Evolutionary conservation across 37 sponge, comb jelly and placozoan genomes (phyloP).

Genomic region (Bolinopsis microptera): DNA sequence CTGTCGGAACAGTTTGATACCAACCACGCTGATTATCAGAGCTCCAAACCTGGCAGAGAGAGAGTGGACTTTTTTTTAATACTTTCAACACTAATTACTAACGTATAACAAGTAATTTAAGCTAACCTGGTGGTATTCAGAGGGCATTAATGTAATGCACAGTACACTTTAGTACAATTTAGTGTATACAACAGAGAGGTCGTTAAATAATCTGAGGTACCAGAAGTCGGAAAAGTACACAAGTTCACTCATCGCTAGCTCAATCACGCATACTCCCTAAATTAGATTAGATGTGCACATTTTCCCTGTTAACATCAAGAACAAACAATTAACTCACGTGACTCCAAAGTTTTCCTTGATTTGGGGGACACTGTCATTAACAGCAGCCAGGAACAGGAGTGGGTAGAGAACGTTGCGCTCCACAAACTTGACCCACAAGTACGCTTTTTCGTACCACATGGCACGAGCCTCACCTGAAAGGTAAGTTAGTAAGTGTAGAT

Average conservation of each 20-base stretch:
- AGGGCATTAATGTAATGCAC: too few relatives aligned
- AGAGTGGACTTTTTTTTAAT: not conserved
- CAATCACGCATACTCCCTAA: too few relatives aligned
- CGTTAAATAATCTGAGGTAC: too few relatives aligned
- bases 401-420: constrained; percentile 73
- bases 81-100: too few relatives aligned
- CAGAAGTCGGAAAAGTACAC: too few relatives aligned
- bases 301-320: too few relatives aligned
- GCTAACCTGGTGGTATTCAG: too few relatives aligned
- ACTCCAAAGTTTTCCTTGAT: constrained; percentile 68
- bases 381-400: constrained; percentile 68
- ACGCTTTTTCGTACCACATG: constrained; percentile 71
- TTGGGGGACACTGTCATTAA: constrained; percentile 57
- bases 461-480: constrained; percentile 68
- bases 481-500: not conserved
- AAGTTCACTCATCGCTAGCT: too few relatives aligned
- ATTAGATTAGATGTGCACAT: too few relatives aligned
- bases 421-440: constrained; percentile 68
- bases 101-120: too few relatives aligned
- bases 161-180: too few relatives aligned
- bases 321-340: constrained; percentile 58
- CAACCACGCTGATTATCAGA: constrained; percentile 73
- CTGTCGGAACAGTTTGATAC: constrained; percentile 78
- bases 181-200: too few relatives aligned
- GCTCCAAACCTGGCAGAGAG: constrained; percentile 72